These are phyloP conservation scores for Drosophila multiciliata DNA, from an alignment of 2,888 invertebrate genomes.

Conservation along the genomic window DNA sequence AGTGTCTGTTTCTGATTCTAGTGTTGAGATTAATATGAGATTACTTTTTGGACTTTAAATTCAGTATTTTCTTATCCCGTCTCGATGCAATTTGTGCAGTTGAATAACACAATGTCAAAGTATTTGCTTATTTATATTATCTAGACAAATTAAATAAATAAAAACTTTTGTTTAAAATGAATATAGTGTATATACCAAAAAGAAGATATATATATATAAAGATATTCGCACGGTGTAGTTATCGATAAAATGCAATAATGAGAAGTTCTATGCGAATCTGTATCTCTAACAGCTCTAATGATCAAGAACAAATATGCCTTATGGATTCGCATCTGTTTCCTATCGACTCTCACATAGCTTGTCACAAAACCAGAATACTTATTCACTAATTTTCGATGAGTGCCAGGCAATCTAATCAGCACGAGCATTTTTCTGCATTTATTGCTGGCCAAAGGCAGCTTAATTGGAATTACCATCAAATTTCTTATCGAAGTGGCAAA, in stretches of 20 bases:
- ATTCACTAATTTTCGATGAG: background rate
- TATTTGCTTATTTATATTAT: no score
- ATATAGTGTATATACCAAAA: no score
- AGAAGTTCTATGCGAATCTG: no score
- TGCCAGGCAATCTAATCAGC: constrained; percentile 62
- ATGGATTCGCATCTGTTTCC: background rate
- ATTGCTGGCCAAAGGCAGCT: constrained; percentile 22
- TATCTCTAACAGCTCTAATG: background rate
- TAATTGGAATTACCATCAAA: constrained; percentile 27
- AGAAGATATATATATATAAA: no score
- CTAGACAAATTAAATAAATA: no score
- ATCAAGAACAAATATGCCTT: background rate
- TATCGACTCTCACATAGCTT: background rate
- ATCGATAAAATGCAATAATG: no score
- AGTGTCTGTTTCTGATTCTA: background rate
- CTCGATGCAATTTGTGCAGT: no score
- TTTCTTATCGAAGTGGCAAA: constrained; percentile 13
- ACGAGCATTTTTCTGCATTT: constrained; percentile 41
- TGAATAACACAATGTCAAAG: no score
- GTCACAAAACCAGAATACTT: background rate
- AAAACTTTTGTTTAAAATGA: no score
- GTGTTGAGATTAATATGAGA: background rate
- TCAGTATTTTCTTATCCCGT: no score
- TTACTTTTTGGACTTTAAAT: no score
- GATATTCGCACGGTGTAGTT: no score